phyloP scores from a whole-genome alignment of 2,888 invertebrate species.

The Tetramorium bicarinatum region DNA sequence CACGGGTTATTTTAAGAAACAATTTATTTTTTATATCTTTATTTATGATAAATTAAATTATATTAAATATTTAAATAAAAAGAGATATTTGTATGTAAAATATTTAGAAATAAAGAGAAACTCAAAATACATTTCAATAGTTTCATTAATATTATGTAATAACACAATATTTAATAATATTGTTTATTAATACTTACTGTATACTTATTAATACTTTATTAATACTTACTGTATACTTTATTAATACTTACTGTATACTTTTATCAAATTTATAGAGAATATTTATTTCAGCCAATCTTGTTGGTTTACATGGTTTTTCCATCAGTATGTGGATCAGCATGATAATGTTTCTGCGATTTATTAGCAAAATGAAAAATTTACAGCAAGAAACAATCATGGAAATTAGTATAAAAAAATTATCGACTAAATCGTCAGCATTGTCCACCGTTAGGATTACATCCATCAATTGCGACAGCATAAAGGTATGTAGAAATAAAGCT shows the following conservation, averaged over 20 bases:
- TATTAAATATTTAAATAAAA: neutral
- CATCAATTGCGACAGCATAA: too few relatives aligned
- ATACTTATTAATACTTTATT: neutral
- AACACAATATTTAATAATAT: neutral
- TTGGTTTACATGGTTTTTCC: constrained; percentile 34
- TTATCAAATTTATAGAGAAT: constrained; percentile 56
- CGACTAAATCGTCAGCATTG: too few relatives aligned
- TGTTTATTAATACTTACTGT: constrained; percentile 52
- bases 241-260: constrained; percentile 53
- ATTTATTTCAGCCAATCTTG: constrained; percentile 26
- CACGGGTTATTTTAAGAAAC: too few relatives aligned
- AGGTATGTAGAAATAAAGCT: too few relatives aligned
- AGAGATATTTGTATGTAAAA: neutral
- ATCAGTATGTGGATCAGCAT: too few relatives aligned
- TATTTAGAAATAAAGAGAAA: neutral
- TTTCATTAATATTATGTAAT: neutral
- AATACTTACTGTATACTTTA: constrained; percentile 57
- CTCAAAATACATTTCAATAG: neutral
- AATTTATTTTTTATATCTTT: too few relatives aligned
- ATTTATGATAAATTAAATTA: too few relatives aligned
- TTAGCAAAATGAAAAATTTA: too few relatives aligned
- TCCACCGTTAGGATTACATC: too few relatives aligned
- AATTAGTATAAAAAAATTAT: too few relatives aligned
- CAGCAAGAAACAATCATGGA: too few relatives aligned
- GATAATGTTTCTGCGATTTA: too few relatives aligned